A percentile compares a stretch with the other conserved stretches of the same genome.
Conservation (phyloP, 2,113 vertebrate species). For the Dromaius novaehollandiae region DNA sequence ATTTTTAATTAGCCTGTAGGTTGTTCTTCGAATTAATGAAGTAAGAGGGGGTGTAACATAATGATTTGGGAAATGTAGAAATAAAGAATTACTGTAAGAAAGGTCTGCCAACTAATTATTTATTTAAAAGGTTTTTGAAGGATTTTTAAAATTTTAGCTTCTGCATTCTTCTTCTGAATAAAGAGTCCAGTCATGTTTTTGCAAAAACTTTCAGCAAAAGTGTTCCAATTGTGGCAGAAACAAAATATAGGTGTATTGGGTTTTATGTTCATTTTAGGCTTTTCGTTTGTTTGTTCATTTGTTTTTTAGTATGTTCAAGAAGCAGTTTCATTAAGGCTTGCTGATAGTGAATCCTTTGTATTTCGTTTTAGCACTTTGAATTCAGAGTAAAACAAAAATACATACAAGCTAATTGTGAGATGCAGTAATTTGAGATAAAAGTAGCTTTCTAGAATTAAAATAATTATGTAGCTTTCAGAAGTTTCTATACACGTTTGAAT, state of each 20-base stretch:
- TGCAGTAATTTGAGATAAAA: not conserved
- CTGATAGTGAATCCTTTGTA: not conserved
- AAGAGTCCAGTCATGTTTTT: not conserved
- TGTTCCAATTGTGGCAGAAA: not conserved
- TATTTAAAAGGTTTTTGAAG: not conserved
- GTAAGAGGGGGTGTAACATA: not conserved
- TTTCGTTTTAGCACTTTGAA: not conserved
- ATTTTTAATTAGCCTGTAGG: not conserved
- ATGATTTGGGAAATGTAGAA: not conserved
- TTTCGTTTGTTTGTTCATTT: too few relatives aligned
- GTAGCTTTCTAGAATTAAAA: not conserved
- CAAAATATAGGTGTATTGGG: rapidly evolving
- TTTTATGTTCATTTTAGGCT: too few relatives aligned
- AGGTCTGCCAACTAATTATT: not conserved
- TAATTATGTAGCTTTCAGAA: not conserved
- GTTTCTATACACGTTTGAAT: not conserved
- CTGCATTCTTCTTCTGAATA: not conserved
- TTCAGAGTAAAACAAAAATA: not conserved
- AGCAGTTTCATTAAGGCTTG: not conserved
- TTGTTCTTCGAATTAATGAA: not conserved
- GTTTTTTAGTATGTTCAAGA: not conserved
- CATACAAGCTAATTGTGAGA: not conserved
- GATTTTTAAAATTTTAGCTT: not conserved
- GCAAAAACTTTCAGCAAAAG: not conserved
- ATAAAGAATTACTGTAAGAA: not conserved